These are phyloP conservation scores for Dromiciops gliroides DNA, from an alignment of 2,113 vertebrate genomes.

Conservation along the genomic window DNA sequence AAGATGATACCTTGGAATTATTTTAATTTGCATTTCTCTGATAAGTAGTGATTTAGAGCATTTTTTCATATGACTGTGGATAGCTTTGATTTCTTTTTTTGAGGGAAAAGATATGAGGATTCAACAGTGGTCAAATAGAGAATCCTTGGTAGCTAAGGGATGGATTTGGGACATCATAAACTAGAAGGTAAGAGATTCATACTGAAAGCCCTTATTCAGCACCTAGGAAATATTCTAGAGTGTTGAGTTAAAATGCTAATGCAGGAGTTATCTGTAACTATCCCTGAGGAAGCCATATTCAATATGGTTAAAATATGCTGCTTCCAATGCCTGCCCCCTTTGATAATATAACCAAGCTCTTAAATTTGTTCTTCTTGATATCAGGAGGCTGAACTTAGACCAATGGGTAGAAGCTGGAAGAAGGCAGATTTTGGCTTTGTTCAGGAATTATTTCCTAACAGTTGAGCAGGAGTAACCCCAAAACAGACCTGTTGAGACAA, in stretches of 20 bases:
- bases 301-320: neutral
- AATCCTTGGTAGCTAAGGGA: too few species aligned
- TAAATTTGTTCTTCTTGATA: neutral
- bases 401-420: too few species aligned
- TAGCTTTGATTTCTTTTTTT: too few species aligned
- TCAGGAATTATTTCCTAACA: neutral
- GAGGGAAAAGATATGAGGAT: neutral
- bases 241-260: neutral
- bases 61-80: too few species aligned
- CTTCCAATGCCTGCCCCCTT: too few species aligned
- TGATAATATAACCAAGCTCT: too few species aligned
- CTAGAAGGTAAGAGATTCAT: neutral
- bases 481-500: neutral
- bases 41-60: too few species aligned
- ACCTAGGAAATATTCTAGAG: too few species aligned
- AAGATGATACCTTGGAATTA: too few species aligned
- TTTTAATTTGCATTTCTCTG: too few species aligned
- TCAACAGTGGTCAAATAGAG: neutral
- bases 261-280: neutral
- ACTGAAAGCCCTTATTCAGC: too few species aligned
- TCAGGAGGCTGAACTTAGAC: neutral
- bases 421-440: neutral
- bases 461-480: neutral
- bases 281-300: neutral
- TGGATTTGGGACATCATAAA: neutral